phyloP scores from a whole-genome alignment of 2,113 vertebrate genomes.

The Pelecanoides urinatrix region DNA sequence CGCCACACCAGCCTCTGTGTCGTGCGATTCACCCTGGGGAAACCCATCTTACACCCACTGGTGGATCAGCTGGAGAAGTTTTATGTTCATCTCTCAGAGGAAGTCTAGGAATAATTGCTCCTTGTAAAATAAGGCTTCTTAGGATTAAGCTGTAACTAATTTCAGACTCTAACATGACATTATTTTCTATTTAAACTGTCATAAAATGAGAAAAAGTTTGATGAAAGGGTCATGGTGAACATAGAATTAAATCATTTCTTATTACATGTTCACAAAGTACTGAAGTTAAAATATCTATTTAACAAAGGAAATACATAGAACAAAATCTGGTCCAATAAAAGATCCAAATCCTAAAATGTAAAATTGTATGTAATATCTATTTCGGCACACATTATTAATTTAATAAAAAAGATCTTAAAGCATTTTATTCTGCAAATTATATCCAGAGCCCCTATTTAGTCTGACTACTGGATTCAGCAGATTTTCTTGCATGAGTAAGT shows the following conservation, averaged over 20 bases:
- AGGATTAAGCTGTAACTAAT: background rate
- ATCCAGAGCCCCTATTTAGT: background rate
- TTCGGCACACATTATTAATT: background rate
- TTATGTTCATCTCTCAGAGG: background rate
- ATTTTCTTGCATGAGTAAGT: background rate
- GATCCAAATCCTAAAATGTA: background rate
- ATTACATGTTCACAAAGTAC: background rate
- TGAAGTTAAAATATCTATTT: background rate
- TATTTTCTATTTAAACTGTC: background rate
- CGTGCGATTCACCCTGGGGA: background rate
- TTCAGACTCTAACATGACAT: background rate
- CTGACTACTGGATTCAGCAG: background rate
- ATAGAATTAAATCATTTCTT: background rate
- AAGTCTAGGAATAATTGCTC: background rate
- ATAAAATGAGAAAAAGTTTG: background rate
- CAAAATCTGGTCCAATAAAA: background rate
- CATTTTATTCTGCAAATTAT: background rate
- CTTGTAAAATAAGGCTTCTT: background rate
- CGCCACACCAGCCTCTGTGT: rapidly evolving
- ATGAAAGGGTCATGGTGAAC: background rate
- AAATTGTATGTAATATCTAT: background rate
- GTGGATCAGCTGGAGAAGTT: background rate
- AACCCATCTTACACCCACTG: background rate
- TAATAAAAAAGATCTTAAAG: background rate
- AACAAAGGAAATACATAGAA: background rate